phyloP scores from a whole-genome alignment of 2,113 vertebrate genomes.

The Thunnus maccoyii region DNA sequence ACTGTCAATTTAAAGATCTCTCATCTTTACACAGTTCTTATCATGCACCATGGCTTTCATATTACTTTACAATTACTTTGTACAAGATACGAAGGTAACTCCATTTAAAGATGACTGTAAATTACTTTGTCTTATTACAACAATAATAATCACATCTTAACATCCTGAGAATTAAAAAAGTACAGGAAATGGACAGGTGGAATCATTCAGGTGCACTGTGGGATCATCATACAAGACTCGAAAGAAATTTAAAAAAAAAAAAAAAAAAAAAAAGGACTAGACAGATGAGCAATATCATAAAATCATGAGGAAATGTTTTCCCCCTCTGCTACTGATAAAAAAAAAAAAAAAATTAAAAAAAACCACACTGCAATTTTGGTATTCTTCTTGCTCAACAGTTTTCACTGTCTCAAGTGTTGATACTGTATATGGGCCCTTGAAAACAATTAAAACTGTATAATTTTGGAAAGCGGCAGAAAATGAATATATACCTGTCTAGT shows the following conservation, averaged over 20 bases:
- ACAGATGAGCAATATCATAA: slow-evolving; percentile 32
- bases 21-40: slow-evolving; percentile 48
- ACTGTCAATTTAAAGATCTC: slow-evolving; percentile 33
- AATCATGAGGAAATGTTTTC: slow-evolving; percentile 27
- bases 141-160: slow-evolving; percentile 88
- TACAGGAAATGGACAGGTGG: slow-evolving; percentile 56
- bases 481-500: background rate
- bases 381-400: slow-evolving; percentile 32
- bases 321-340: slow-evolving; percentile 38
- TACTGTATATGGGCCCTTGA: background rate
- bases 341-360: too few relatives aligned
- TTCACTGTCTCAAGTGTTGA: background rate
- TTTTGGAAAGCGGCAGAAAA: background rate
- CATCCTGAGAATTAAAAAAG: slow-evolving; percentile 90
- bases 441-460: slow-evolving; percentile 12
- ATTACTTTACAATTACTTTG: slow-evolving; percentile 84
- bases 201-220: slow-evolving; percentile 38
- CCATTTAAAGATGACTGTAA: slow-evolving; percentile 86
- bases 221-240: slow-evolving; percentile 6
- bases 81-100: slow-evolving; percentile 88
- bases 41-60: slow-evolving; percentile 85
- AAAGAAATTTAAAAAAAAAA: background rate
- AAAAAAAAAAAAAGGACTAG: background rate
- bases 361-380: slow-evolving; percentile 42
- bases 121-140: slow-evolving; percentile 85